phyloP scores from a whole-genome alignment of 2,113 vertebrate species.

The Grus americana region DNA sequence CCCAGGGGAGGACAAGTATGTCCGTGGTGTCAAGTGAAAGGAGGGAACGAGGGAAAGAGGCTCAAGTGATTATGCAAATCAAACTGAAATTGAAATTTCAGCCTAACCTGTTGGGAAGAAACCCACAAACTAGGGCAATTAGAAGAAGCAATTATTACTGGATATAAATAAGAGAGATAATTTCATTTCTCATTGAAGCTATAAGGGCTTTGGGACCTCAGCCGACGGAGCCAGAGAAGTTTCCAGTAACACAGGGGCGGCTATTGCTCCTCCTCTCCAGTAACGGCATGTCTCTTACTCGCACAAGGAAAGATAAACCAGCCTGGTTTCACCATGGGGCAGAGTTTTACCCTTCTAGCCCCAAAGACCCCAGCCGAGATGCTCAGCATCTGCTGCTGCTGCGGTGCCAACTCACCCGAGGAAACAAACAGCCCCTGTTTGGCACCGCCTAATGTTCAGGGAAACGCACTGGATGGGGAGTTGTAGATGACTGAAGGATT shows the following conservation, averaged over 20 bases:
- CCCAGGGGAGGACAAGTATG: neutral
- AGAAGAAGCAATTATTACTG: slow-evolving; percentile 29
- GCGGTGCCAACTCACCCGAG: neutral
- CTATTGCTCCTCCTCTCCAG: neutral
- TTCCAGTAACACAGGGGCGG: neutral
- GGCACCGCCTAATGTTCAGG: neutral
- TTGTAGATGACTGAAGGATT: slow-evolving; percentile 30
- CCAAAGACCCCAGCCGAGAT: neutral
- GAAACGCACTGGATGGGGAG: neutral
- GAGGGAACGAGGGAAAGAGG: neutral
- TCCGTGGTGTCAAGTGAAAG: neutral
- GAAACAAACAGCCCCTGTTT: neutral
- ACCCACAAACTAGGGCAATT: slow-evolving; percentile 39
- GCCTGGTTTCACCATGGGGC: neutral
- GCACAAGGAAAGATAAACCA: neutral
- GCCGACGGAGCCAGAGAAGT: neutral
- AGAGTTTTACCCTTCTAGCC: slow-evolving; percentile 8
- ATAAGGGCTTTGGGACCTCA: slow-evolving; percentile 46
- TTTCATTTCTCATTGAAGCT: slow-evolving; percentile 51
- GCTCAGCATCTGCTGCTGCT: neutral
- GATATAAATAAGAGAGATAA: slow-evolving; percentile 43
- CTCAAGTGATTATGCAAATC: slow-evolving; percentile 29
- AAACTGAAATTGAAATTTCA: slow-evolving; percentile 42
- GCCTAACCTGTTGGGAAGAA: slow-evolving; percentile 33
- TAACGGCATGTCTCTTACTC: neutral